Conservation (phyloP, 2,797 vertebrate species). For the Schizothorax lantsangensis region DNA sequence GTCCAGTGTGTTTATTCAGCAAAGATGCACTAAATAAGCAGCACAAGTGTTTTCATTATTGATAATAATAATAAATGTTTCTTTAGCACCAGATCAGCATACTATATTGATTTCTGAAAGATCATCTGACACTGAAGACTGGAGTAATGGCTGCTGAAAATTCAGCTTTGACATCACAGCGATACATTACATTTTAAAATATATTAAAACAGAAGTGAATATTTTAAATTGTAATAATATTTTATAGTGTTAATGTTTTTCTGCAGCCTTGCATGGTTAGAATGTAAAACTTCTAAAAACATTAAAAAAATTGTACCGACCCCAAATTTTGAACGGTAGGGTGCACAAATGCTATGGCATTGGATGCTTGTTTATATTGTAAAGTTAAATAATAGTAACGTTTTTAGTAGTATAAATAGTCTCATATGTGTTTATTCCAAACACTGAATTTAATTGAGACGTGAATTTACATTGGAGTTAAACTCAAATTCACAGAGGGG, state of each 20-base stretch:
- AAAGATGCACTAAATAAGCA: neutral
- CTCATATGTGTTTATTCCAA: no score
- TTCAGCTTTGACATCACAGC: no score
- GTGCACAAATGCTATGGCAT: neutral
- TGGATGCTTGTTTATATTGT: neutral
- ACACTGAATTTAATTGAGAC: no score
- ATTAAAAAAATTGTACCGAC: neutral
- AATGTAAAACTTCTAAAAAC: neutral
- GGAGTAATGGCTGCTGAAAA: no score
- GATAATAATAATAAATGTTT: neutral
- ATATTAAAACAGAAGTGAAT: neutral
- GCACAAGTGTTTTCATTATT: neutral
- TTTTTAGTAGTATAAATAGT: neutral
- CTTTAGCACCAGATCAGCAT: neutral
- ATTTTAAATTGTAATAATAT: neutral
- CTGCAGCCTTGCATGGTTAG: neutral
- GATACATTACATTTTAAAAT: neutral
- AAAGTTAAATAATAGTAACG: no score
- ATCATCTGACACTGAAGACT: no score
- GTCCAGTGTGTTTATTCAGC: neutral
- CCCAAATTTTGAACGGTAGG: neutral
- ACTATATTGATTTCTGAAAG: no score
- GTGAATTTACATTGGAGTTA: no score
- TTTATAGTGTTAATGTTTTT: neutral
- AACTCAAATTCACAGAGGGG: neutral